These are phyloP conservation scores for Tor tambroides DNA, from an alignment of 2,113 vertebrate genomes.

Conservation along the genomic window DNA sequence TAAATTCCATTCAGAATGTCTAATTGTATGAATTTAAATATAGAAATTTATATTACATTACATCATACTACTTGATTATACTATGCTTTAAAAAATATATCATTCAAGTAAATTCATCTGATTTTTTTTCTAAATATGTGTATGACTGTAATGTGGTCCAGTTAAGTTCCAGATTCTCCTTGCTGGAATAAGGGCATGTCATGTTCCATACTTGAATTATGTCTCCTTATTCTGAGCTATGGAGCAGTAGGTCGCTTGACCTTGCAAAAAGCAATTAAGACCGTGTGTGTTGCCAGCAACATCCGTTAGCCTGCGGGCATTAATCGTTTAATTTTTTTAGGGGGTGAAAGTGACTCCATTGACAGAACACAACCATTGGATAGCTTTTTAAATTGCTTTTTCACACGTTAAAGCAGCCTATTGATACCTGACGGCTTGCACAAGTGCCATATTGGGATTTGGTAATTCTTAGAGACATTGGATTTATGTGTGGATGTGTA, in stretches of 20 bases:
- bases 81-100: background rate
- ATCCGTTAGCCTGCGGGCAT: conserved; percentile 42
- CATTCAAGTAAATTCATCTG: no score
- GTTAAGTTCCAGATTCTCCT: conserved; percentile 3
- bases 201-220: conserved; percentile 29
- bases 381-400: conserved; percentile 51
- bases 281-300: conserved; percentile 44
- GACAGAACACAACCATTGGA: conserved; percentile 27
- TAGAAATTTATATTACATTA: background rate
- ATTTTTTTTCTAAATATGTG: background rate
- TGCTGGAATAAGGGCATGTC: conserved; percentile 16
- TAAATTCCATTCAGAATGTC: background rate
- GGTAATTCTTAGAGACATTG: conserved; percentile 17
- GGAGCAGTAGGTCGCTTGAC: conserved; percentile 36
- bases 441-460: conserved; percentile 35
- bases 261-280: conserved; percentile 59
- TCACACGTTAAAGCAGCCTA: conserved; percentile 45
- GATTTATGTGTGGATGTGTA: conserved; percentile 1
- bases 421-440: conserved; percentile 49
- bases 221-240: conserved; percentile 13
- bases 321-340: conserved; percentile 28
- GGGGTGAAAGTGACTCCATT: conserved; percentile 31
- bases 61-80: background rate
- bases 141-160: background rate
- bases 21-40: no score